Base-by-base conservation (phyloP, 2,113 vertebrate genomes). In the Salvelinus namaycush region DNA sequence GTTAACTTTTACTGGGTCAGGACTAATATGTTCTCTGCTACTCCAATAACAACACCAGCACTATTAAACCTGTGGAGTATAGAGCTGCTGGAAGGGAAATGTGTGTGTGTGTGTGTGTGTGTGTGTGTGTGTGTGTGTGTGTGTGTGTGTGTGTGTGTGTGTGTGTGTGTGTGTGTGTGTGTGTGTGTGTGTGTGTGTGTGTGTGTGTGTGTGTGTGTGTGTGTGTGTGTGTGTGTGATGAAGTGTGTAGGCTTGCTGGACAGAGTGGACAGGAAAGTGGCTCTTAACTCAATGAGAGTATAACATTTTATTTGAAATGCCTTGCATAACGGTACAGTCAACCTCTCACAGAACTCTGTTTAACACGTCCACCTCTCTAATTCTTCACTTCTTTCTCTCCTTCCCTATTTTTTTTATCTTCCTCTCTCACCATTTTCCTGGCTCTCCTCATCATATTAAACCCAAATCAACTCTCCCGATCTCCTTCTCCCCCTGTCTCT, bases 241-340 rank as follows among this genome's bases (percentile, higher is more conserved):
- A 67, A 67, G 65, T 68, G 29, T 34, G 66, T 68, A 22, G 8
- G n/a, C n/a, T 22, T 22, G n/a, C 59, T 62, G 59, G 7, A 62
- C 18, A 62, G n/a, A 54, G 51, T 54, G 51, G 51, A 54, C 51
- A n/a, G 13, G 20, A 66, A 26, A 66, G 64, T 27, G 64, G 24
- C 31, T 68, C 27, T 34, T 68, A 29, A 39, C 29, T 1, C 26
- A 18, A 14, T 34, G 34, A 34, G 34, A 34, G 34, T 7, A 34
- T 68, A 34, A 34, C 3, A 34, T 14, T 14, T 20, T n/a, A 26
- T 68, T 16, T 27, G 26, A 11, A 27, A 26, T 68, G 16, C 66
- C 29, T 68, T 68, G 7, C 66, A 68, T 68, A 68, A 68, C 18
- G 16, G 29, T 39, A 68, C 66, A 68, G 66, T 68, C 13, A 54